Percentiles rank a stretch among this genome's conserved stretches.
phyloP scores from a whole-genome alignment of 2,888 invertebrate genomes.

The Rotaria magnacalcarata region DNA sequence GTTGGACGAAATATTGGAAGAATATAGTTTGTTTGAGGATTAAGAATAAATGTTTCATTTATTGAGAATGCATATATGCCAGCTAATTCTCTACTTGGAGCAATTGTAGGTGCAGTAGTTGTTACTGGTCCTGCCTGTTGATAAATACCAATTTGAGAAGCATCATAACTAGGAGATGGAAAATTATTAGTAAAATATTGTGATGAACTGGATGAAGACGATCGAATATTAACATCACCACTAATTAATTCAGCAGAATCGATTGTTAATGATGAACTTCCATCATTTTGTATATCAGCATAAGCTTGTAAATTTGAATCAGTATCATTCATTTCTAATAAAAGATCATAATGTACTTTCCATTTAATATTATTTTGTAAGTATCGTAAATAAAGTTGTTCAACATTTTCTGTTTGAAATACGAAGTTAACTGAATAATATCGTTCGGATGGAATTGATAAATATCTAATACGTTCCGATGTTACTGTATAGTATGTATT shows the following conservation, averaged over 20 bases:
- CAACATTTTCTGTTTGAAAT: background rate
- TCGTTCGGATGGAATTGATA: background rate
- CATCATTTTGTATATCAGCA: slow-evolving; percentile 20
- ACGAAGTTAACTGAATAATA: background rate
- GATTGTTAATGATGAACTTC: background rate
- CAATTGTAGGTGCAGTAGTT: background rate
- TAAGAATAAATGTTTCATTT: slow-evolving; percentile 17
- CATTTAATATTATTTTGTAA: slow-evolving; percentile 9
- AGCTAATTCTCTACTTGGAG: slow-evolving; percentile 1
- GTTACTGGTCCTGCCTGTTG: background rate
- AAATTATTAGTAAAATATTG: background rate
- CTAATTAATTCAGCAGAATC: slow-evolving; percentile 7
- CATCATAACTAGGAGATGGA: background rate
- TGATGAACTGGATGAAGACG: background rate
- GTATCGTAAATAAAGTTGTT: slow-evolving; percentile 17
- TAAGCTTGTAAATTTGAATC: background rate
- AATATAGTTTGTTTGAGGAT: background rate
- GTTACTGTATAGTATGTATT: slow-evolving; percentile 16
- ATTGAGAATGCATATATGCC: slow-evolving; percentile 1
- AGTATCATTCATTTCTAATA: background rate
- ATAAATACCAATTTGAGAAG: background rate
- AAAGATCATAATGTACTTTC: background rate
- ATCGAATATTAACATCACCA: slow-evolving; percentile 1
- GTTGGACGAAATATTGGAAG: slow-evolving; percentile 31
- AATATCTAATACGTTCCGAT: background rate